A percentile compares a stretch with the other conserved stretches of the same genome.
Conservation (phyloP, 2,888 invertebrate genomes). For the Poecilus cupreus region DNA sequence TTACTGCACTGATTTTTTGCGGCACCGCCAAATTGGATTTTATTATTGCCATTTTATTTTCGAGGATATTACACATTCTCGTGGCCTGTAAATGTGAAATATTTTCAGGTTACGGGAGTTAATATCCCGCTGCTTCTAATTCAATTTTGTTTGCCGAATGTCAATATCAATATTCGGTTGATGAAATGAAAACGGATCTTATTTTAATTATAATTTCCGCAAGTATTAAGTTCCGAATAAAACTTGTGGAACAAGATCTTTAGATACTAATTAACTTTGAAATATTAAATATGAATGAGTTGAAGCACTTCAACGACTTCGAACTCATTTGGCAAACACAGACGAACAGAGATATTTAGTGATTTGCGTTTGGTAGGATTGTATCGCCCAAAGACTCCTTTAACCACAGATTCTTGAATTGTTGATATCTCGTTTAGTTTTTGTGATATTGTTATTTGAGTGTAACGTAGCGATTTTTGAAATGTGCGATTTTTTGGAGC, state of each 20-base stretch:
- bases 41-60: background rate
- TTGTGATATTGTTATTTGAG: no score
- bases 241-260: background rate
- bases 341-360: no score
- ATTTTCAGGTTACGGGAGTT: slow-evolving; percentile 3
- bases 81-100: background rate
- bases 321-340: no score
- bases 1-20: background rate
- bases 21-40: background rate
- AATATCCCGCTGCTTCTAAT: background rate
- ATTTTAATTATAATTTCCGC: slow-evolving; percentile 31
- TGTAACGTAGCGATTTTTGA: no score
- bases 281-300: background rate
- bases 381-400: no score
- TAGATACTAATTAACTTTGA: slow-evolving; percentile 26
- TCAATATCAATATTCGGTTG: slow-evolving; percentile 31
- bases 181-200: slow-evolving; percentile 28
- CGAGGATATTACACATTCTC: background rate
- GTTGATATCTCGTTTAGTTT: no score
- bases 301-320: no score
- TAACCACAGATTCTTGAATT: no score
- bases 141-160: slow-evolving; percentile 16
- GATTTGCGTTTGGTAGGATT: no score
- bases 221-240: background rate
- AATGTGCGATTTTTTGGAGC: no score